phyloP scores from a whole-genome alignment of 2,797 vertebrate species.

The Premnoplex brunnescens region DNA sequence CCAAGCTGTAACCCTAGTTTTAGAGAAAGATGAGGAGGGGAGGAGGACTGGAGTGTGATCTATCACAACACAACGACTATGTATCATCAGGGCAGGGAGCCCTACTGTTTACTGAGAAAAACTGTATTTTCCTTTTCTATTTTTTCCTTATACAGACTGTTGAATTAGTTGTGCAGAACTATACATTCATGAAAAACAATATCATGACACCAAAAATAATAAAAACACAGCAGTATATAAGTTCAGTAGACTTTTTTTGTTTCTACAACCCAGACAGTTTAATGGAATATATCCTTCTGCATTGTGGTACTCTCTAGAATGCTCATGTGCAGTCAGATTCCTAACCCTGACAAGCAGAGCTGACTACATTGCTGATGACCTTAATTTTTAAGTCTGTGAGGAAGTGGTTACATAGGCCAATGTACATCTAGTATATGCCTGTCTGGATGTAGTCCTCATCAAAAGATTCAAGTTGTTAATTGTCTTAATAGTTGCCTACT shows the following conservation, averaged over 20 bases:
- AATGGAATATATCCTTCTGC: not conserved
- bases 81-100: not conserved
- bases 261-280: not conserved
- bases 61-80: not conserved
- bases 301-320: not conserved
- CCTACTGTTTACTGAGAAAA: not conserved
- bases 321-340: not conserved
- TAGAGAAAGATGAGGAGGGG: not conserved
- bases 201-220: too few relatives aligned
- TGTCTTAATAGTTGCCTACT: not conserved
- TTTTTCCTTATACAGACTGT: not conserved
- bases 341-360: not conserved
- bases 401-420: not conserved
- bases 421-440: not conserved
- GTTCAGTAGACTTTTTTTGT: not conserved
- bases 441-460: not conserved
- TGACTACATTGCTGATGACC: not conserved
- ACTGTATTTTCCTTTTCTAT: not conserved
- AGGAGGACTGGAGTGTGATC: not conserved
- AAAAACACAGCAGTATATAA: not conserved
- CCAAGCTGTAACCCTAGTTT: not conserved
- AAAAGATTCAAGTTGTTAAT: not conserved
- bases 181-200: fast-evolving
- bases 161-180: not conserved
- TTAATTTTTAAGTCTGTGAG: not conserved